These are phyloP conservation scores for Lypha dubia DNA, from an alignment of 2,888 invertebrate species.

Conservation along the genomic window DNA sequence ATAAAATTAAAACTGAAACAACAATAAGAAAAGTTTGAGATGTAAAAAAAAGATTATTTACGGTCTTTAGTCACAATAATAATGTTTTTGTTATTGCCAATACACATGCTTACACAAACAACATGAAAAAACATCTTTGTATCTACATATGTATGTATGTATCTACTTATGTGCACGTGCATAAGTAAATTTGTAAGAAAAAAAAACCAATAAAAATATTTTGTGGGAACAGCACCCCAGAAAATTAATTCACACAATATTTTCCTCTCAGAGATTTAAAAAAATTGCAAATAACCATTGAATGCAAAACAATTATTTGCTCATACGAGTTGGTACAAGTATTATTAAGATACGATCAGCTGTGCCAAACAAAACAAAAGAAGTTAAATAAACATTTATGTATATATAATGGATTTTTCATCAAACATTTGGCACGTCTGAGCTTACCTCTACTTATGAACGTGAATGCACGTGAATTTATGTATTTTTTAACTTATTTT, in stretches of 20 bases:
- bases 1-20: constrained; percentile 18
- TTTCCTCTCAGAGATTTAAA: not conserved
- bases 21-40: constrained; percentile 1
- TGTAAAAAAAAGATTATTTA: constrained; percentile 45
- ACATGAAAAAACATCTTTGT: not conserved
- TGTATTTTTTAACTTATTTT: no score
- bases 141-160: not conserved
- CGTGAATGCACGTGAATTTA: not conserved
- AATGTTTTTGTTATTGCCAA: constrained; percentile 1
- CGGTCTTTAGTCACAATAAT: constrained; percentile 54
- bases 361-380: no score
- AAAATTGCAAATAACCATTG: not conserved
- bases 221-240: not conserved
- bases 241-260: not conserved
- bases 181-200: not conserved
- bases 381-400: no score
- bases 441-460: not conserved
- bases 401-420: no score
- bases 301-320: not conserved
- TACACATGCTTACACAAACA: not conserved
- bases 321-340: not conserved
- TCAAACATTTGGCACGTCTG: no score
- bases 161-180: not conserved
- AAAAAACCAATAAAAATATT: no score
- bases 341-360: not conserved